These are phyloP conservation scores for Tenebrosternarchus preto DNA, from an alignment of 2,113 vertebrate species.

Conservation along the genomic window DNA sequence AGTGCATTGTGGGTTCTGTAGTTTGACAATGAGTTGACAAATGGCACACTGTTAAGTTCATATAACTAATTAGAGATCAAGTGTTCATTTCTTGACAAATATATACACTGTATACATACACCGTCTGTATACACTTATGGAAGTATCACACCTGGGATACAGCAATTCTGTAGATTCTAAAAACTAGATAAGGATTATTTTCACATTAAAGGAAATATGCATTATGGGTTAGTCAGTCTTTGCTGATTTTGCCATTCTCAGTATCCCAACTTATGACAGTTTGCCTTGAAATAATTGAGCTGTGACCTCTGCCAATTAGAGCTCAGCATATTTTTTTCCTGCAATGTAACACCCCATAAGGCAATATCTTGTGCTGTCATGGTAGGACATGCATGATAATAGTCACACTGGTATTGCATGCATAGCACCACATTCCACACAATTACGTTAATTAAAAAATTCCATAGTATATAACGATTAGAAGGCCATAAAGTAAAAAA, in stretches of 20 bases:
- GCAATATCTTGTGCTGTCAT: neutral
- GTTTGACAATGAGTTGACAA: neutral
- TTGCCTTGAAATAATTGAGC: neutral
- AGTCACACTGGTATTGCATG: neutral
- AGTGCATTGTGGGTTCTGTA: slow-evolving; percentile 29
- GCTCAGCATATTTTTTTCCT: neutral
- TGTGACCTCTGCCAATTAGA: neutral
- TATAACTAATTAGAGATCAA: neutral
- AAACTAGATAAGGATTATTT: neutral
- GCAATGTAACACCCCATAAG: neutral
- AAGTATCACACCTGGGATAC: neutral
- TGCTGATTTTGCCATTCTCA: neutral
- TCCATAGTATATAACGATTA: slow-evolving; percentile 3
- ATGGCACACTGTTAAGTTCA: neutral
- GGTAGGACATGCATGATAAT: neutral
- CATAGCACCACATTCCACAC: neutral
- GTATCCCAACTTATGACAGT: too few relatives aligned
- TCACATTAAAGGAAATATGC: neutral
- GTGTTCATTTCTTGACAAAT: neutral
- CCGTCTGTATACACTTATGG: neutral
- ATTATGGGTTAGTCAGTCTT: neutral
- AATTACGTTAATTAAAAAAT: neutral
- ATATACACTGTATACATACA: neutral
- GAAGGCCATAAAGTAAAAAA: slow-evolving; percentile 4
- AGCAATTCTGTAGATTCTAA: neutral